phyloP scores from a whole-genome alignment of 2,113 vertebrate genomes.

The Phyllopteryx taeniolatus region DNA sequence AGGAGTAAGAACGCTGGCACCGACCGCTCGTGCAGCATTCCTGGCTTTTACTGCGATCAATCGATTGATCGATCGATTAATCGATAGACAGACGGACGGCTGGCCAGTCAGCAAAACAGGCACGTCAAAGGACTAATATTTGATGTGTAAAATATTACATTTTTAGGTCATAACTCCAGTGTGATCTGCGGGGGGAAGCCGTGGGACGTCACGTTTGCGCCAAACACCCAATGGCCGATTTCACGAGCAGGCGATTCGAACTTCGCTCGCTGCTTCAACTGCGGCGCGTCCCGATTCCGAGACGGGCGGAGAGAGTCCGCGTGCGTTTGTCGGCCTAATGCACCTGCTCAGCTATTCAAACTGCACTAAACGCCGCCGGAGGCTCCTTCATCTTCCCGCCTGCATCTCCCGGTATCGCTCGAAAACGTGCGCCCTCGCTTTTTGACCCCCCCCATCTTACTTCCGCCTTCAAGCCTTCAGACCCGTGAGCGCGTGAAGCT shows the following conservation, averaged over 20 bases:
- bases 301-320: not conserved
- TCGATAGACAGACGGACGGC: no score
- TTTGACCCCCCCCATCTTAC: slow-evolving; percentile 26
- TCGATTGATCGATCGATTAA: no score
- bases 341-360: slow-evolving; percentile 77
- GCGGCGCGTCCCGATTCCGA: not conserved
- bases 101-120: no score
- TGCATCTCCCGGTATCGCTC: slow-evolving; percentile 21
- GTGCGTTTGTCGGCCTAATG: slow-evolving; percentile 45
- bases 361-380: slow-evolving; percentile 72
- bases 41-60: no score
- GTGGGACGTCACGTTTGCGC: no score
- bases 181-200: no score
- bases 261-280: not conserved
- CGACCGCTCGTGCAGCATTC: no score
- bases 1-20: no score
- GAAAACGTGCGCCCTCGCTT: slow-evolving; percentile 11
- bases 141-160: no score
- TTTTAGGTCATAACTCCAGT: no score
- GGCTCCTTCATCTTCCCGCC: slow-evolving; percentile 47
- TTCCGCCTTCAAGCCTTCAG: slow-evolving; percentile 29
- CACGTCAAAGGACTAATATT: no score
- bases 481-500: slow-evolving; percentile 37
- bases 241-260: not conserved
- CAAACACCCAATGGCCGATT: not conserved